Conservation (phyloP, 2,797 vertebrate genomes). For the Gymnoscopelus microlampas region DNA sequence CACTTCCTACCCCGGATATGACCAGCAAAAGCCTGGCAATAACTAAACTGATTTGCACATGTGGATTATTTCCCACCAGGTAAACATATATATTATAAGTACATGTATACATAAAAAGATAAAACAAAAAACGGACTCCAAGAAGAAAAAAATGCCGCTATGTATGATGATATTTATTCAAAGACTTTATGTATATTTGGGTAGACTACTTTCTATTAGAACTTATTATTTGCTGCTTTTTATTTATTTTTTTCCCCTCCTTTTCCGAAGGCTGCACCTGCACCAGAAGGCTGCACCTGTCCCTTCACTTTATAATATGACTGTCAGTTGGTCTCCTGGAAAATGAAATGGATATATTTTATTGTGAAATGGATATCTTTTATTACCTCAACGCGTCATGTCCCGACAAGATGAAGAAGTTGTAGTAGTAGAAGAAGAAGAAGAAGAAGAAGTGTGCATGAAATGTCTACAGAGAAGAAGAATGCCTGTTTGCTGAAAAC, state of each 20-base stretch:
- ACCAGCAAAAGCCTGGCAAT: constrained; percentile 78
- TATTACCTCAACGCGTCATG: constrained; percentile 80
- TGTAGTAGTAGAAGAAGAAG: constrained; percentile 16
- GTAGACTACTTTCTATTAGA: constrained; percentile 84
- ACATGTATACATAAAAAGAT: constrained; percentile 63
- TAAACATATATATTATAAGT: constrained; percentile 67
- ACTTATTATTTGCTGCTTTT: constrained; percentile 79
- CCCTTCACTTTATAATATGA: constrained; percentile 71
- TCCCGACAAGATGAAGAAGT: constrained; percentile 41
- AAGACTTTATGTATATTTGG: constrained; percentile 89
- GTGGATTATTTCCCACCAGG: constrained; percentile 84
- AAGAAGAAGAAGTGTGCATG: constrained; percentile 62
- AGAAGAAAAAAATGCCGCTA: constrained; percentile 71
- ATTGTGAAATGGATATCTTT: constrained; percentile 71
- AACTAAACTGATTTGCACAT: constrained; percentile 88
- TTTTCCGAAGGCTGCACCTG: constrained; percentile 39
- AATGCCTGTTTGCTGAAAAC: constrained; percentile 64
- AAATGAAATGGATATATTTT: constrained; percentile 55
- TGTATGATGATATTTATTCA: constrained; percentile 84
- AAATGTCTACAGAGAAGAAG: constrained; percentile 71
- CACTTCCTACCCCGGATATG: constrained; percentile 96
- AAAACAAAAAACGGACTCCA: constrained; percentile 70
- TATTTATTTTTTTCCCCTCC: constrained; percentile 66
- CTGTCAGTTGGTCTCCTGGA: constrained; percentile 63
- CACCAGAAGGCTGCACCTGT: constrained; percentile 38